These are phyloP conservation scores for Coccyzus lansbergi DNA, from an alignment of 2,797 vertebrate species.

Conservation along the genomic window DNA sequence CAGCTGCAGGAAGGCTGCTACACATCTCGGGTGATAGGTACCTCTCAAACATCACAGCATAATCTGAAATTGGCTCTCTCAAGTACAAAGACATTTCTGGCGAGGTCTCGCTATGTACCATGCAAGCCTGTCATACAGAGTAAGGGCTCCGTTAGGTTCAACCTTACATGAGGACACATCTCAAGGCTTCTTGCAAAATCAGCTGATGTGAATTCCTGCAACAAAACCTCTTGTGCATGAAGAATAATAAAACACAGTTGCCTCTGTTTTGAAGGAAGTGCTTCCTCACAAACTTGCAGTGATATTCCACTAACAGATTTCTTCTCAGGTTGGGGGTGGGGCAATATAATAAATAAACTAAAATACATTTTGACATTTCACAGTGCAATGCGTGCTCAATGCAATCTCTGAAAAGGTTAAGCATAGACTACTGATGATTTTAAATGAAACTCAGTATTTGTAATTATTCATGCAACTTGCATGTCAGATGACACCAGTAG, in stretches of 20 bases:
- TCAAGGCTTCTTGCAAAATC: not conserved
- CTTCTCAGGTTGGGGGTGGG: not conserved
- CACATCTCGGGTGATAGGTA: not conserved
- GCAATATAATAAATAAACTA: not conserved
- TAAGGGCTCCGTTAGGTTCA: not conserved
- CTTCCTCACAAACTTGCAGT: not conserved
- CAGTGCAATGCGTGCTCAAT: not conserved
- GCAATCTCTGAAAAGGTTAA: not conserved
- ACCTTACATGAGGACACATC: not conserved
- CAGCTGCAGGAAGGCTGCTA: not conserved
- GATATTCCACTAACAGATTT: not conserved
- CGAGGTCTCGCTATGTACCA: not conserved
- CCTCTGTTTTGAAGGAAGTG: not conserved
- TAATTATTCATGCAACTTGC: not conserved
- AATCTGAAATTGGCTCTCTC: not conserved
- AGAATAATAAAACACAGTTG: not conserved
- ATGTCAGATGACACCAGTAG: not conserved
- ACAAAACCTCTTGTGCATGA: not conserved
- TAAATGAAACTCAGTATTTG: not conserved
- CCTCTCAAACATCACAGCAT: not conserved
- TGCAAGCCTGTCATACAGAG: not conserved
- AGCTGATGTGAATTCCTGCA: conserved; percentile 14
- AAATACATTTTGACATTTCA: not conserved
- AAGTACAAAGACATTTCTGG: not conserved
- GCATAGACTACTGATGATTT: not conserved